Evolutionary conservation across 2,113 vertebrate genomes (phyloP), one percentile per base, ranked within the genome.

Genomic region (Macroglossus sobrinus): DNA sequence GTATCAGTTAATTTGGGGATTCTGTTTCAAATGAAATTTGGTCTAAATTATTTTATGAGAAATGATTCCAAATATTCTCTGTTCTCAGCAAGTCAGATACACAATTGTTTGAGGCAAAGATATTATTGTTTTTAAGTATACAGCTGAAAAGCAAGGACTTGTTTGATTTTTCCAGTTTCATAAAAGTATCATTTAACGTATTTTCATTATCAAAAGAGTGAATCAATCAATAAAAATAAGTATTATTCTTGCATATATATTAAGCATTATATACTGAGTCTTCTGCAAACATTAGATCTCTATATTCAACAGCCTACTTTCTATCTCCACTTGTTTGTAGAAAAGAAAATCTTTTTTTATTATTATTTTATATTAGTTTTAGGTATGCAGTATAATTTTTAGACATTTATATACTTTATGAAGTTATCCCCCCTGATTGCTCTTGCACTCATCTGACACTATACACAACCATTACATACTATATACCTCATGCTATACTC

Each of bases 1-100:
- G 79, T 91, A 81, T 97, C 24, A 93, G 38, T 89, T 93, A 87
- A 33, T 68, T 72, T 96, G 53, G 57, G 40, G 22, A 79, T 84
- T 91, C 64, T 22, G 30, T 78, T 93, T 95, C 43, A 89, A 91
- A 88, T 82, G 18, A 82, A 97, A 89, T 53, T 78, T 7, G 40
- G 7, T 40, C 38, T 93, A 38, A 94, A 21, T 57, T 72, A 4
- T 55, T 96, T 71, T 21, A 80, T 15, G 30, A 14, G 10, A 16
- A 91, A 88, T 40, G 14, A 76, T 38, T 78, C 7, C 10, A 90
- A 84, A 93, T 30, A 87, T 3, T 2, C 4, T 4, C 15, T 74
- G 5, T 43, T 78, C 19, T 64, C 40, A 85, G 33, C 16, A 68
- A 53, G 0, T 85, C 8, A 61, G 4, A 68, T 30, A 63, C 0